Conservation (phyloP, 2,888 invertebrate genomes). For the Rotaria macrura region DNA sequence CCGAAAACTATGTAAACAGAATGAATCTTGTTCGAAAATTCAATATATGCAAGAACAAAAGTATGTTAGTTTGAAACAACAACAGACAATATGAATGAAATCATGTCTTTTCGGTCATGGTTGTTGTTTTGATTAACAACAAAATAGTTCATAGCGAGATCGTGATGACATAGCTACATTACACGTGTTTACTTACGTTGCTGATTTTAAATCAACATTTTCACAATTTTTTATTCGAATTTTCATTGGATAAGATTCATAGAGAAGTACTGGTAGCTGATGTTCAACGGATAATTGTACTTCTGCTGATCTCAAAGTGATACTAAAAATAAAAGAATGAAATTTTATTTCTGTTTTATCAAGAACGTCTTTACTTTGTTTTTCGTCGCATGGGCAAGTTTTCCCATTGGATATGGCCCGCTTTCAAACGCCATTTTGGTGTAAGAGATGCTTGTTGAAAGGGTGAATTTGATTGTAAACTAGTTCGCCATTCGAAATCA, state of each 20-base stretch:
- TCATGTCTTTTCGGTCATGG: too few species aligned
- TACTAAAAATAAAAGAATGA: background rate
- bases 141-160: too few species aligned
- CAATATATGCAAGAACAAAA: too few species aligned
- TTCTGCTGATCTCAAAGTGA: background rate
- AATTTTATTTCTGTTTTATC: background rate
- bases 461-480: background rate
- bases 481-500: slow-evolving; percentile 9
- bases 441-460: background rate
- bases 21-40: too few species aligned
- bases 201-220: background rate
- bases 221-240: slow-evolving; percentile 25
- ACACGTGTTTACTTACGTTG: background rate
- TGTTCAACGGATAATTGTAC: slow-evolving; percentile 20
- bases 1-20: too few species aligned
- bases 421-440: background rate
- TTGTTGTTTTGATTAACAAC: too few species aligned
- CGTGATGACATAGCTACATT: too few species aligned
- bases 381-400: slow-evolving; percentile 2
- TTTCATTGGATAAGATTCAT: slow-evolving; percentile 31
- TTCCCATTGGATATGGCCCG: background rate
- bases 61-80: too few species aligned
- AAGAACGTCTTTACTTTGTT: background rate
- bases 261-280: slow-evolving; percentile 17
- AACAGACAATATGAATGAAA: too few species aligned